A percentile compares a stretch with the other conserved stretches of the same genome.
phyloP scores from a whole-genome alignment of 2,113 vertebrate genomes.

The Paradoxurus hermaphroditus region DNA sequence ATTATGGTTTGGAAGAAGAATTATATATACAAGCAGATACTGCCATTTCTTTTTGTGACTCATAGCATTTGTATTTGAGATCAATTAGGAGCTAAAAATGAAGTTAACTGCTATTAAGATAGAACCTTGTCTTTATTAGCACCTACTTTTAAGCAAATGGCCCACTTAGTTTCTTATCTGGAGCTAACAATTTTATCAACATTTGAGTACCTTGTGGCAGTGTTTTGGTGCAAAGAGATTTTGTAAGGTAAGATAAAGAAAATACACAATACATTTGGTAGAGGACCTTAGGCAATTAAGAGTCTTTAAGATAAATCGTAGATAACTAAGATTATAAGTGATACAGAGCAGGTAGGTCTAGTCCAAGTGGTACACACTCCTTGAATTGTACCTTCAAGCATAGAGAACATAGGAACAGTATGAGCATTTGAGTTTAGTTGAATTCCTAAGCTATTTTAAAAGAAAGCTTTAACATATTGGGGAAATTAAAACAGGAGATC shows the following conservation, averaged over 20 bases:
- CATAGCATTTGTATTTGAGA: slow-evolving; percentile 24
- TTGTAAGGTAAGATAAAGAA: background rate
- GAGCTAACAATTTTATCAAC: slow-evolving; percentile 21
- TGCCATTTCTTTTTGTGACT: background rate
- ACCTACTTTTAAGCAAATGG: background rate
- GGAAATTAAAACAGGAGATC: slow-evolving; percentile 10
- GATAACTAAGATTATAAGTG: background rate
- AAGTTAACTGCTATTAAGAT: slow-evolving; percentile 3
- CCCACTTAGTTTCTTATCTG: background rate
- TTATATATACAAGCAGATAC: background rate
- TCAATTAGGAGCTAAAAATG: background rate
- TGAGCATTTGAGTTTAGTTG: background rate
- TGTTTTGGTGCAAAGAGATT: background rate
- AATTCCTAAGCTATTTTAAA: slow-evolving; percentile 44
- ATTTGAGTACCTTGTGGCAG: background rate
- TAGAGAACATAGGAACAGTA: background rate
- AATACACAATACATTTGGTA: background rate
- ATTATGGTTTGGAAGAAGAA: too few relatives aligned
- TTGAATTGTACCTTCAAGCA: background rate
- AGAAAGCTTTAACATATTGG: background rate
- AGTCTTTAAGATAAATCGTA: background rate
- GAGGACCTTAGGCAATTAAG: background rate
- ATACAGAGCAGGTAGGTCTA: background rate
- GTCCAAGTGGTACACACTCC: background rate
- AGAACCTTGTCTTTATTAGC: background rate